A percentile compares a stretch with the other conserved stretches of the same genome.
Conservation (phyloP, 1,140 invertebrate genomes). For the Rhysida immarginata region DNA sequence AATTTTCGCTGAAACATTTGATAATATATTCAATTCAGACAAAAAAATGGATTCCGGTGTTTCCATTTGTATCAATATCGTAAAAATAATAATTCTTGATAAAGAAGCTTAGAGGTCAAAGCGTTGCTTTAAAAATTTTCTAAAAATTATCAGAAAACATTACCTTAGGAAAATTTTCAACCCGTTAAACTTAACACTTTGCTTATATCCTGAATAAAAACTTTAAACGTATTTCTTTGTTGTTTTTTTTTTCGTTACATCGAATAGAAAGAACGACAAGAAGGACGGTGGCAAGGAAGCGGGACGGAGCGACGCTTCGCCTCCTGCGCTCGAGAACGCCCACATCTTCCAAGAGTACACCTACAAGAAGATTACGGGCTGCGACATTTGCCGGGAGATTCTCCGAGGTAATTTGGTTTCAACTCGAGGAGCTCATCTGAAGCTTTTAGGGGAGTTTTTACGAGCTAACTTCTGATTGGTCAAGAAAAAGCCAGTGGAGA, state of each 20-base stretch:
- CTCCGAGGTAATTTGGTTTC: constrained; percentile 74
- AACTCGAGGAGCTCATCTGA: too few relatives aligned
- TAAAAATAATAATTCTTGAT: too few relatives aligned
- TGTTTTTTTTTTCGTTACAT: neutral
- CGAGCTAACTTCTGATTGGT: too few relatives aligned
- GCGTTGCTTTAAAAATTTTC: too few relatives aligned
- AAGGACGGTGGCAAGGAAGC: constrained; percentile 33
- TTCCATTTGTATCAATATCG: too few relatives aligned
- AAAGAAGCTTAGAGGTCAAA: too few relatives aligned
- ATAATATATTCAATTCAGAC: too few relatives aligned
- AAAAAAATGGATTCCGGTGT: too few relatives aligned
- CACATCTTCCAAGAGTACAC: constrained; percentile 86
- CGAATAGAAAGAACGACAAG: neutral
- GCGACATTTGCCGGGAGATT: constrained; percentile 83
- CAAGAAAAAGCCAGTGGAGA: too few relatives aligned
- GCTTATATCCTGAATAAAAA: neutral
- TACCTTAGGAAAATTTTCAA: neutral
- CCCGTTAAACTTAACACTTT: neutral
- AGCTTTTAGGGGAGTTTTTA: too few relatives aligned
- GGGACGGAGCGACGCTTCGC: constrained; percentile 26
- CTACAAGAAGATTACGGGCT: constrained; percentile 88
- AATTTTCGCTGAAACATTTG: too few relatives aligned
- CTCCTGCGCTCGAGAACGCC: constrained; percentile 21
- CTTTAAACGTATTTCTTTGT: neutral
- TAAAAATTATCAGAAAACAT: neutral